Percentiles rank a stretch among this genome's conserved stretches.
Conservation (phyloP, 2,113 vertebrate genomes). For the Apteryx owenii region DNA sequence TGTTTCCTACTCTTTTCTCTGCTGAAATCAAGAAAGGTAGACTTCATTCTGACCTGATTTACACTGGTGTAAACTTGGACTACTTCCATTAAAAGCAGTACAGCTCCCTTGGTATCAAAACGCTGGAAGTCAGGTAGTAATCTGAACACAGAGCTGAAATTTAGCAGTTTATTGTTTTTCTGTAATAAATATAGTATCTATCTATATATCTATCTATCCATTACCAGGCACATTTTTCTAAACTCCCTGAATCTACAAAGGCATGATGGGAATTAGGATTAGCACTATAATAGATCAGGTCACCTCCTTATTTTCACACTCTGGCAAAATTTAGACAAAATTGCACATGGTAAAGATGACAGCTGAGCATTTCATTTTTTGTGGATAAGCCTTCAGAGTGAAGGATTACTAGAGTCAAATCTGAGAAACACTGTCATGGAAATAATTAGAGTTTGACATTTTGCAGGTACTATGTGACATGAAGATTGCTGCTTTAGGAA, state of each 20-base stretch:
- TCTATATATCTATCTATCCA: background rate
- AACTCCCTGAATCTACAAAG: background rate
- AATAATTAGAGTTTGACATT: constrained; percentile 42
- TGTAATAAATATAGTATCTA: background rate
- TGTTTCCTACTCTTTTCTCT: background rate
- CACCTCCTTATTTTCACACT: background rate
- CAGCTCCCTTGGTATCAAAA: background rate
- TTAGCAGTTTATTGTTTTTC: background rate
- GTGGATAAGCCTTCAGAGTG: constrained; percentile 24
- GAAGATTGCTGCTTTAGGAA: constrained; percentile 43
- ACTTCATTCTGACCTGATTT: background rate
- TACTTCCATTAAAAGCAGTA: background rate
- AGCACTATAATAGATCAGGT: background rate
- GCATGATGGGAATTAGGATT: background rate
- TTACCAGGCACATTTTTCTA: background rate
- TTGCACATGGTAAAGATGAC: background rate
- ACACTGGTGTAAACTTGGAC: background rate
- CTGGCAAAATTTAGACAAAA: background rate
- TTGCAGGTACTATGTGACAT: constrained; percentile 40
- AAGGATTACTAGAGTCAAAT: constrained; percentile 33
- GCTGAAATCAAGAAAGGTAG: background rate
- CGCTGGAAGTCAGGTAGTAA: background rate
- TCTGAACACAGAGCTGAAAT: background rate
- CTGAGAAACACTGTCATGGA: constrained; percentile 10
- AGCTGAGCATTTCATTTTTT: constrained; percentile 16